phyloP scores from a whole-genome alignment of 2,888 invertebrate genomes.

The Nipponacmea schrenckii region DNA sequence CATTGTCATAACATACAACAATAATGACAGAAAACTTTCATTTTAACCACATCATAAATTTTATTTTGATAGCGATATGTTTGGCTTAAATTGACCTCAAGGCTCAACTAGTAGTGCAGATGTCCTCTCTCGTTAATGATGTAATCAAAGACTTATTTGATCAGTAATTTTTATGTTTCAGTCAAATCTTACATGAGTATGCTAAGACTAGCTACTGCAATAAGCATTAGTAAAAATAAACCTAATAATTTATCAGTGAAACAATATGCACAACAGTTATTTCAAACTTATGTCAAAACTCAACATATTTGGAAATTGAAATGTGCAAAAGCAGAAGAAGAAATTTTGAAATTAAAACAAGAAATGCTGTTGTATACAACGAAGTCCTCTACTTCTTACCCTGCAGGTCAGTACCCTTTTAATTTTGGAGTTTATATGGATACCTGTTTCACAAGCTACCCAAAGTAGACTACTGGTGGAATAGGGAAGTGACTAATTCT shows the following conservation, averaged over 20 bases:
- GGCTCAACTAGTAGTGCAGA: no score
- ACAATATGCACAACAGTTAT: constrained; percentile 11
- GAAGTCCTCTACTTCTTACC: background rate
- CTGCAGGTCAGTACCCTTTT: background rate
- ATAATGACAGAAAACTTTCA: no score
- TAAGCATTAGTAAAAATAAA: constrained; percentile 1
- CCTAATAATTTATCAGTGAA: background rate
- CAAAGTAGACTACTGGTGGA: no score
- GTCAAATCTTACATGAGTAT: no score
- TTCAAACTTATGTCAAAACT: background rate
- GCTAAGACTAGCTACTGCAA: background rate
- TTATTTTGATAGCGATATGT: no score
- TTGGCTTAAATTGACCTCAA: no score
- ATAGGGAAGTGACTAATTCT: no score
- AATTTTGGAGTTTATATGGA: background rate
- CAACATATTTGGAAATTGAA: constrained; percentile 14
- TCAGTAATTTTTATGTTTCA: no score
- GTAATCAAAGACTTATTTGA: no score
- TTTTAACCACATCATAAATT: no score
- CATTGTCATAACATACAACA: no score
- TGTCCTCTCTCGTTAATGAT: no score
- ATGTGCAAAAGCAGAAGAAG: constrained; percentile 9
- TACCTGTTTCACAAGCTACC: constrained; percentile 9
- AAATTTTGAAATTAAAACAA: constrained; percentile 17
- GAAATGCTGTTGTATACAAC: constrained; percentile 10